Base-by-base conservation (phyloP, 2,888 invertebrate genomes). In the Glyphotaelius pellucidus region DNA sequence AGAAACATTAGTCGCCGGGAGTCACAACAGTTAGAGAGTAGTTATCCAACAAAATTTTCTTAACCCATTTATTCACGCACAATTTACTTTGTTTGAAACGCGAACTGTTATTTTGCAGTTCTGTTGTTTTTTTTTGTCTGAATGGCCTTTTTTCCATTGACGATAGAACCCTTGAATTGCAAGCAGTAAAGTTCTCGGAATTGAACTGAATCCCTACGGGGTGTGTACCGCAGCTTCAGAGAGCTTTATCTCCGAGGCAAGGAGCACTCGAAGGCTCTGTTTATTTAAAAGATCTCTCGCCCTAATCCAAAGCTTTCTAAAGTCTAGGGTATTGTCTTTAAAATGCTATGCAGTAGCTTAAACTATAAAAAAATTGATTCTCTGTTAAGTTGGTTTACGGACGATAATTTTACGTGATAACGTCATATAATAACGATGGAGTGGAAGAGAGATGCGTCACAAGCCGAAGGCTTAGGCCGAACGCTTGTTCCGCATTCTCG, bases 121-220 rank as follows among this genome's bases (percentile, higher is more conserved):
- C 35, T 32, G n/a, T n/a, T n/a, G n/a, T 32, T 3, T 3, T 11
- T 32, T 83, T 83, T 83, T 19, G 35, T 9, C 67, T 5, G 38
- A 35, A 83, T 83, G 25, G 83, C n/a, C 35, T 83, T 83, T 83
- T 83, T 35, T 38, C 83, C 25, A 32, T 25, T 25, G 83, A 19
- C 32, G 83, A 25, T 32, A 31, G 35, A 32, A 32, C 83, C 32
- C 83, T 38, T n/a, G 83, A 83, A 32, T 83, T 83, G 83, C 83
- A 83, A 38, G 83, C 25, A 38, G 19, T 35, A 83, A 32, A 83
- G 25, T 35, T 38, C 83, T 38, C 83, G 7, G 83, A 83, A 83
- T 83, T 83, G 83, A 83, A 83, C 35, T 38, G 35, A 35, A 83
- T 83, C 83, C 83, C 83, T 12, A 25, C 11, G n/a, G 83, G 83